Evolutionary conservation across 2,888 invertebrate genomes (phyloP).

Genomic region (Hyppa rectilinea): DNA sequence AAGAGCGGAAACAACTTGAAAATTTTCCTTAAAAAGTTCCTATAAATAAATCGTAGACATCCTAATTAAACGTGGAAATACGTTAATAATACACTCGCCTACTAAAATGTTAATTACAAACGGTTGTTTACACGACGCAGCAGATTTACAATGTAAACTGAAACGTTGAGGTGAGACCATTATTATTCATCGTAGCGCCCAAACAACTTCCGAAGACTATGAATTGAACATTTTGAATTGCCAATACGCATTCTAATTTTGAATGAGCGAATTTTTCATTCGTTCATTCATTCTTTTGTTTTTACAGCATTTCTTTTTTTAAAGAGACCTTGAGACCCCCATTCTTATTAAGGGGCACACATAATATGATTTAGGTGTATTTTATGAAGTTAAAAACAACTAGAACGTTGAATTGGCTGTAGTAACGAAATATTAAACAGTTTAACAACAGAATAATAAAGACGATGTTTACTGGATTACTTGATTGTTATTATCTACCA

Average conservation of each 20-base stretch:
- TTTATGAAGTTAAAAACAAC: neutral
- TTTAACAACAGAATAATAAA: neutral
- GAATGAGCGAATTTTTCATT: neutral
- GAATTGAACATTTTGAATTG: conserved; percentile 58
- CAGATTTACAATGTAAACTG: conserved; percentile 75
- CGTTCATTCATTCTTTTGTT: conserved; percentile 7
- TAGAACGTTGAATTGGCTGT: neutral
- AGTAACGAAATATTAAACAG: neutral
- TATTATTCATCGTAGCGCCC: conserved; percentile 70
- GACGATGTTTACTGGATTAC: neutral
- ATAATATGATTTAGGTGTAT: neutral
- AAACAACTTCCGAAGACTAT: conserved; percentile 60
- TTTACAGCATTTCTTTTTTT: neutral
- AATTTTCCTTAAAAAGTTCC: conserved; percentile 44
- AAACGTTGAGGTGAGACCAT: conserved; percentile 64
- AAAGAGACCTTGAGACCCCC: neutral
- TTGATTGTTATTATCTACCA: neutral
- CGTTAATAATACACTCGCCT: conserved; percentile 66
- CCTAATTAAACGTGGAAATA: conserved; percentile 66
- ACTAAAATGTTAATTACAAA: conserved; percentile 73
- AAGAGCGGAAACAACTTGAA: conserved; percentile 29
- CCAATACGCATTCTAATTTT: conserved; percentile 47
- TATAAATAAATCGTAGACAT: conserved; percentile 58
- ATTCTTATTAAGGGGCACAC: neutral
- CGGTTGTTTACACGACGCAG: conserved; percentile 67